Evolutionary conservation across 2,113 vertebrate species (phyloP).

Genomic region (Australoheros scitulus): DNA sequence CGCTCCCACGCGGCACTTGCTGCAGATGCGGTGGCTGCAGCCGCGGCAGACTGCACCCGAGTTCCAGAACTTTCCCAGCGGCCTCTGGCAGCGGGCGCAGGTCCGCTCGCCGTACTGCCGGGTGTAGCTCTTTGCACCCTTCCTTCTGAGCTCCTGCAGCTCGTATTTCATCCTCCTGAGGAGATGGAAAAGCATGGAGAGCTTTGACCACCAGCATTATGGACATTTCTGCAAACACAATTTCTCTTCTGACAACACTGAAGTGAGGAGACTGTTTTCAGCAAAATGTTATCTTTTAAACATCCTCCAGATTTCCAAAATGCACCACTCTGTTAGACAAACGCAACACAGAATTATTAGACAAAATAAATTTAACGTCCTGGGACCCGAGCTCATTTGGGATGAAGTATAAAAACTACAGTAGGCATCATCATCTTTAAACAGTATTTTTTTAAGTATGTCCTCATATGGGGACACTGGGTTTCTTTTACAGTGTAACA

Average conservation of each 20-base stretch:
- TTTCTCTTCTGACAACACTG: neutral
- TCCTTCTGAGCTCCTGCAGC: conserved; percentile 85
- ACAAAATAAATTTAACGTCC: neutral
- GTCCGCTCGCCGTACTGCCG: conserved; percentile 75
- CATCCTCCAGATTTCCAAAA: neutral
- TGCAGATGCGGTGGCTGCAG: conserved; percentile 92
- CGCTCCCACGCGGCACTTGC: conserved; percentile 76
- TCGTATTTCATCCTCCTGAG: conserved; percentile 86
- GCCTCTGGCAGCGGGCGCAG: conserved; percentile 87
- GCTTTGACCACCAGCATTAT: neutral
- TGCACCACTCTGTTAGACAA: neutral
- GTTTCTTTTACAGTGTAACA: neutral
- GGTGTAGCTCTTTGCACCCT: conserved; percentile 67
- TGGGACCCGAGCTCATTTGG: neutral
- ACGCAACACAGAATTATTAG: neutral
- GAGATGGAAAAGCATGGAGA: neutral
- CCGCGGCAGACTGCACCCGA: conserved; percentile 85
- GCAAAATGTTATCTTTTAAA: neutral
- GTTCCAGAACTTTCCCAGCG: conserved; percentile 84
- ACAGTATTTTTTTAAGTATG: neutral
- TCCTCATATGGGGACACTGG: neutral
- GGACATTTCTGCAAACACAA: neutral
- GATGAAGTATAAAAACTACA: neutral
- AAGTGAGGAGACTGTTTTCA: neutral
- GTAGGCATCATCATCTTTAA: too few species aligned